Base-by-base conservation (phyloP, 2,888 invertebrate species). In the Augiades crinisus region DNA sequence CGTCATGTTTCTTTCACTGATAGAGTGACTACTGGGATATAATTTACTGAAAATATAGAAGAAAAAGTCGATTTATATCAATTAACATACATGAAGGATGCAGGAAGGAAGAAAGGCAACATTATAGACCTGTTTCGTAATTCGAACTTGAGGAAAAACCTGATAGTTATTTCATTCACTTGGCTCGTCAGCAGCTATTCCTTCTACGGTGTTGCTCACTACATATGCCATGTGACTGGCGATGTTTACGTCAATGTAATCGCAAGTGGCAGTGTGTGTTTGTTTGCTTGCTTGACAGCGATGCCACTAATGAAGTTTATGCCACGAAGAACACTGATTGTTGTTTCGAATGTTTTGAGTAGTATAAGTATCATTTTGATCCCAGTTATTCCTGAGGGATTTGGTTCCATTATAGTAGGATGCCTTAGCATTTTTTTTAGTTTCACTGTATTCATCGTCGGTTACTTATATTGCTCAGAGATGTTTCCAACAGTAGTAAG, bases 401-500 rank as follows among this genome's bases (percentile, higher is more conserved):
- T 60, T 13, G 67, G 64, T 12, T 90, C 91, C 52, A 81, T 93
- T 1, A 75, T 91, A 10, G 84, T 96, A 34, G 94, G 95, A 14
- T 92, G 94, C 56, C 63, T 93, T 22, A 95, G 94, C 2, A 94
- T 96, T 63, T 92, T 96, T 49, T 95, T 95, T 7, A 93, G 95
- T 64, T 94, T 95, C 0, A 91, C 95, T 16, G 92, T 93, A 3
- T 97, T 97, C 70, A 93, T 96, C 2, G 93, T 95, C 2, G 92
- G 94, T 5, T 97, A 96, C 72, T 91, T 97, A 21, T 96, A 60
- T 45, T 65, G 60, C 16, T 94, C 95, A 0, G 97, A 98, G 81
- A 84, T 96, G 59, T 97, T 96, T 71, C 97, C 97, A 0, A 98
- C 97, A 0, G 94, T 96, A 5, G 93, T 96, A 1, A 91, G 97